Base-by-base conservation (phyloP, 2,888 invertebrate species). In the Leptinotarsa peninsularis region DNA sequence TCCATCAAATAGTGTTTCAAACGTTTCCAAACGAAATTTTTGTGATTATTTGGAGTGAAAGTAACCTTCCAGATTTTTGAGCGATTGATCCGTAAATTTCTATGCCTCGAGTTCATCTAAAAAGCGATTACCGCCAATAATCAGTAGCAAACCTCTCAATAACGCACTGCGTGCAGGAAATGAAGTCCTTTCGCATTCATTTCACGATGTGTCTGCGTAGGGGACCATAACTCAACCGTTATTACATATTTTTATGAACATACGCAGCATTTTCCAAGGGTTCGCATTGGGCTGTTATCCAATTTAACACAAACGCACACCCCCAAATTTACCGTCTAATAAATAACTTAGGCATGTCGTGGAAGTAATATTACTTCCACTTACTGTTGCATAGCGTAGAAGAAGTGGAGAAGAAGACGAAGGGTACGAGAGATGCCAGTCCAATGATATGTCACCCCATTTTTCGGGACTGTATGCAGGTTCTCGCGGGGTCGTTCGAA, bases 291-390 rank as follows among this genome's bases (percentile, higher is more conserved):
- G 80, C 85, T 83, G 83, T 85, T 85, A 86, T 87, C 87, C 86
- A 87, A 87, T 87, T 87, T 87, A 86, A 86, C 84, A 84, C 84
- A 84, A 85, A 84, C 85, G 85, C 85, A 82, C 87, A 86, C 88
- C 87, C 87, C 76, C 84, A 86, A 86, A 87, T 87, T 86, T 86
- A 87, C 85, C 85, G 86, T 87, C 85, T 84, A 86, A 86, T 88
- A 88, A 88, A 88, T 88, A 88, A 88, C 87, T 88, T 87, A 86
- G 87, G 86, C 87, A 87, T 85, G 86, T 86, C 86, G 86, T 86
- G 86, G 86, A 87, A 86, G 87, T 85, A 87, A 87, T 88, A 88
- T 88, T 88, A 86, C 88, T 87, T 86, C 85, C 86, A 87, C 87
- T 87, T 85, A 85, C 85, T 86, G 85, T 85, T 84, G 86, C 85